Evolutionary conservation across 2,888 invertebrate genomes (phyloP), one percentile per base, ranked within the genome.

Genomic region (Muschampia plurimacula): DNA sequence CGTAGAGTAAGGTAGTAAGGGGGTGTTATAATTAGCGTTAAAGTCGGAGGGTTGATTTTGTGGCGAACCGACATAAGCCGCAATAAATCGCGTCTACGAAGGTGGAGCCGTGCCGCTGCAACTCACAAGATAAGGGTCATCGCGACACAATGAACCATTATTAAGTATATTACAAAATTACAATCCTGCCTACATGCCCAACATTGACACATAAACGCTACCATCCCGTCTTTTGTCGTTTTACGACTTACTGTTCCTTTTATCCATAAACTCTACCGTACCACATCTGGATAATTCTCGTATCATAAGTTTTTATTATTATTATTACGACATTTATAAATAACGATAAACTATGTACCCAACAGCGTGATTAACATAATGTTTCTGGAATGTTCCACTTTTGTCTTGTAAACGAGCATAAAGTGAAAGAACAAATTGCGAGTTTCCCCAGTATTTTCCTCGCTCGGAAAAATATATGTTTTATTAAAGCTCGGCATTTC

Each of bases 361-460:
- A 89, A 90, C 89, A 91, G 85, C 86, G 88, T 89, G 91, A 93
- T 94, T 93, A 93, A 92, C 93, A 93, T 93, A 93, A 94, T 93
- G 92, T 92, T 92, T 86, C 88, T 90, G 89, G 89, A 92, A 93
- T 92, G 94, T 91, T 92, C 91, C 92, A 92, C 93, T 94, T 94
- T 94, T 94, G 93, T 94, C 94, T 94, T 93, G 93, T 94, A 94
- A 94, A 94, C 93, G 94, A 92, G 93, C 92, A 93, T 94, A 94
- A 94, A 94, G 94, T 94, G 94, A 94, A 94, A 93, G 93, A 94
- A 93, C 94, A 94, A 94, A 94, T 94, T 93, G 93, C 92, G 93
- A 94, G 93, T 93, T 93, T 93, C 93, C 93, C 92, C 93, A 92
- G 93, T 92, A 93, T 93, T 94, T 94, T 93, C 93, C 93, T 91